These are phyloP conservation scores for Chydorus sphaericus DNA, from an alignment of 2,888 invertebrate genomes.

Conservation along the genomic window DNA sequence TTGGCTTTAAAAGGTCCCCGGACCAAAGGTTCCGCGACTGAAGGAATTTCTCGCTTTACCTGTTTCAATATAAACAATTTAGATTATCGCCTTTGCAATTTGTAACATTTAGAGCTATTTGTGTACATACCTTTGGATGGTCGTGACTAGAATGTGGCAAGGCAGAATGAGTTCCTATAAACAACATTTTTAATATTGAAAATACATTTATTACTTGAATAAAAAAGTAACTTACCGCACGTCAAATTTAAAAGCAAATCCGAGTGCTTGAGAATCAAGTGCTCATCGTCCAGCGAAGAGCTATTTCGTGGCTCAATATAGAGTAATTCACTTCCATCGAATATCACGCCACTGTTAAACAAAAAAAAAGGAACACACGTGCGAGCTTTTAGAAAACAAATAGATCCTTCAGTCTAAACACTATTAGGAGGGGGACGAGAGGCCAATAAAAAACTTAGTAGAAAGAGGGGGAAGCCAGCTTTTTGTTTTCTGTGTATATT, in stretches of 20 bases:
- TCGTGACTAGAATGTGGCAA: constrained; percentile 27
- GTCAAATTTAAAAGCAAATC: constrained; percentile 41
- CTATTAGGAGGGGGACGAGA: constrained; percentile 6
- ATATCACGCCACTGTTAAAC: constrained; percentile 52
- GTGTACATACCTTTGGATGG: constrained; percentile 38
- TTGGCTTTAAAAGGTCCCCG: constrained; percentile 71
- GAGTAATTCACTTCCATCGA: constrained; percentile 57
- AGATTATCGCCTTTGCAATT: not conserved
- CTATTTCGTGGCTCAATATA: constrained; percentile 43
- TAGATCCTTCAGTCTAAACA: not conserved
- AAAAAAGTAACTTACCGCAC: constrained; percentile 36
- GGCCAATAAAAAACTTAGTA: constrained; percentile 4
- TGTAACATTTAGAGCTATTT: not conserved
- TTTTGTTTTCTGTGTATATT: not conserved
- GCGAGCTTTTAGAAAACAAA: not conserved
- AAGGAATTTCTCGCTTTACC: not conserved
- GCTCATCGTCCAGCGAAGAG: constrained; percentile 24
- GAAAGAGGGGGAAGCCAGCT: constrained; percentile 4
- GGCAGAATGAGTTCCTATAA: constrained; percentile 23
- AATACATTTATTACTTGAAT: not conserved
- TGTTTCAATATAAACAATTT: not conserved
- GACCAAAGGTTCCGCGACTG: not conserved
- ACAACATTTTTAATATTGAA: constrained; percentile 10
- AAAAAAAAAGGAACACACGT: not conserved
- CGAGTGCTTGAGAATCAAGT: constrained; percentile 50